These are phyloP conservation scores for Steinernema khuongi DNA, from an alignment of 1,140 invertebrate species.

Conservation along the genomic window DNA sequence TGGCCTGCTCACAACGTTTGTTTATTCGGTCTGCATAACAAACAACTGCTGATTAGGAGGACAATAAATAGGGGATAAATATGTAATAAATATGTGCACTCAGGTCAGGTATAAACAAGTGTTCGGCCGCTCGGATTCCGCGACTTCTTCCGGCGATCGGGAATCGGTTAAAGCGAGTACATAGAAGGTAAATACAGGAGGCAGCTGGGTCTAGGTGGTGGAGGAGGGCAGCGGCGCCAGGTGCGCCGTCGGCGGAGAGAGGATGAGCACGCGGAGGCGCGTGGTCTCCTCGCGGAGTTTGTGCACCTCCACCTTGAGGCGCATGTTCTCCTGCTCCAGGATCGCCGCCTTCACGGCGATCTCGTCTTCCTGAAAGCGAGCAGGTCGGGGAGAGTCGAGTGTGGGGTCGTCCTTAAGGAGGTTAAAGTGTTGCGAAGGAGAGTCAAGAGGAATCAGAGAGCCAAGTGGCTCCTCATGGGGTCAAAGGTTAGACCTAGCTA, in stretches of 20 bases:
- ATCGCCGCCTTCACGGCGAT: slow-evolving; percentile 61
- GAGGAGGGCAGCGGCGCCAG: neutral
- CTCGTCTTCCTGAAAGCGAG: slow-evolving; percentile 59
- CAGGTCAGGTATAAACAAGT: no score
- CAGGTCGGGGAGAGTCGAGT: slow-evolving; percentile 58
- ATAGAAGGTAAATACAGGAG: neutral
- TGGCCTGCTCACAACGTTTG: no score
- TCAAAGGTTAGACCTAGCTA: no score
- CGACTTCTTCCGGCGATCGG: neutral
- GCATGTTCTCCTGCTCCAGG: slow-evolving; percentile 62
- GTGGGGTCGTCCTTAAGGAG: no score
- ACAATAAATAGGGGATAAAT: neutral
- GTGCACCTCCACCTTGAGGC: slow-evolving; percentile 59
- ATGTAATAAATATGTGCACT: neutral
- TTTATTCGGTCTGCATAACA: neutral
- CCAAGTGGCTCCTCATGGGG: no score
- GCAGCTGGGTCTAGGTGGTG: neutral
- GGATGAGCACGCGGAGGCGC: neutral
- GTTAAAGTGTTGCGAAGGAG: no score
- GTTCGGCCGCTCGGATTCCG: neutral
- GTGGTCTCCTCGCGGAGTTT: slow-evolving; percentile 60
- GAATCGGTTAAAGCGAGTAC: slow-evolving; percentile 3
- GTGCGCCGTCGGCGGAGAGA: neutral
- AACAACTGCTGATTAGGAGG: neutral
- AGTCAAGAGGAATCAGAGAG: no score